Base-by-base conservation (phyloP, 1,140 invertebrate genomes). In the Ctenoplectra terminalis region DNA sequence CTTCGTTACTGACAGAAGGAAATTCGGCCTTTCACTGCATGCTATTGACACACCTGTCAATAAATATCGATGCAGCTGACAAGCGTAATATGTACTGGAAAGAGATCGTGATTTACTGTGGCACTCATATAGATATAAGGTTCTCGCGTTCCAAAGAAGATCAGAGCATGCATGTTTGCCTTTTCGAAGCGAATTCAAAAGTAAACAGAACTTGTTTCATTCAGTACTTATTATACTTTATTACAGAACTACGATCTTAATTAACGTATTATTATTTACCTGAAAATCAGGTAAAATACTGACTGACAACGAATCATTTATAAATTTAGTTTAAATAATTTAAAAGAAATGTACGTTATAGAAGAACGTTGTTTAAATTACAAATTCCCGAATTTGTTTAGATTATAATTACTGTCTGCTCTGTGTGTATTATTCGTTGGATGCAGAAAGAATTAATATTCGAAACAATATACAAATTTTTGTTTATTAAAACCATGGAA, bases 41-140 rank as follows among this genome's bases (percentile, higher is more conserved):
- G 40, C 43, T 48, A 67, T 67, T 48, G 64, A 67, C 64, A 67
- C 43, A 67, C 46, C 40, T 67, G 64, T 67, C 64, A 9, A 67
- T 67, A 67, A 67, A 67, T 67, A 67, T 67, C 64, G 64, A 67
- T 31, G 40, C 43, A 20, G 43, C 26, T 48, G 64, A 67, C 64
- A 46, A 67, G 64, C 64, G 64, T 67, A 67, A 67, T 67, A 67
- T 46, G 26, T 23, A 15, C 20, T 67, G 40, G 43, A 11, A 67
- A 67, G 43, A 31, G 64, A 67, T 8, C 64, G 43, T 46, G 40
- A 67, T 67, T 48, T 48, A 67, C 64, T 31, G 64, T 48, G 64
- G 23, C 64, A 67, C 37, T 67, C 64, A 20, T 31, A 29, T 48
- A 48, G 64, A 67, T 48, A 46, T 43, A 67, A 67, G 43, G 40